phyloP scores from a whole-genome alignment of 2,113 vertebrate genomes.

The Galeopterus variegatus region DNA sequence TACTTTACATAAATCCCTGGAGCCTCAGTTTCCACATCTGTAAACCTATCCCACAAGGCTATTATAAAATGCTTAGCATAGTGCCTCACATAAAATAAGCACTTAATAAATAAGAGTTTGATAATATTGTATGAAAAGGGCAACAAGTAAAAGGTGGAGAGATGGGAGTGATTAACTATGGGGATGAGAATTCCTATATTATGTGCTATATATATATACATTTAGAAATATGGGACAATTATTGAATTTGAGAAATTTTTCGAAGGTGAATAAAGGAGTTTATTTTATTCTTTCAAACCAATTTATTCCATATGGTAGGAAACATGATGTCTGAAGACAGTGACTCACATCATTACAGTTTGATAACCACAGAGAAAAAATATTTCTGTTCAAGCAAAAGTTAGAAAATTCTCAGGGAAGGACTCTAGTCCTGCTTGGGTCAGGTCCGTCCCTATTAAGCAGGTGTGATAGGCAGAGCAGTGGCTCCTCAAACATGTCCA shows the following conservation, averaged over 20 bases:
- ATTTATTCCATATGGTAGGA: constrained; percentile 19
- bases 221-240: not conserved
- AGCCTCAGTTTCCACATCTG: not conserved
- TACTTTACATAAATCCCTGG: not conserved
- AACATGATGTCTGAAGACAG: not conserved
- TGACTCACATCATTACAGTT: constrained; percentile 21
- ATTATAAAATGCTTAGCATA: not conserved
- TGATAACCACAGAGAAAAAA: constrained; percentile 11
- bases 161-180: not conserved
- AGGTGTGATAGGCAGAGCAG: not conserved
- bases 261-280: not conserved
- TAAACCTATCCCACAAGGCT: not conserved
- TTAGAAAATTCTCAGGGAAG: not conserved
- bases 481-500: too few species aligned
- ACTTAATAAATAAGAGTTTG: not conserved
- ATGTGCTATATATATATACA: not conserved
- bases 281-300: constrained; percentile 18
- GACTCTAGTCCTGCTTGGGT: not conserved
- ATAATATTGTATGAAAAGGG: not conserved
- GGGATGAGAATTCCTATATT: not conserved
- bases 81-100: not conserved
- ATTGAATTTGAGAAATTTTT: not conserved
- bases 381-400: not conserved
- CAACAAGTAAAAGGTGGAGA: not conserved
- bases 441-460: not conserved